Percentiles rank a stretch among this genome's conserved stretches.
phyloP scores from a whole-genome alignment of 1,140 invertebrate genomes.

The Hydropsyche tenuis region DNA sequence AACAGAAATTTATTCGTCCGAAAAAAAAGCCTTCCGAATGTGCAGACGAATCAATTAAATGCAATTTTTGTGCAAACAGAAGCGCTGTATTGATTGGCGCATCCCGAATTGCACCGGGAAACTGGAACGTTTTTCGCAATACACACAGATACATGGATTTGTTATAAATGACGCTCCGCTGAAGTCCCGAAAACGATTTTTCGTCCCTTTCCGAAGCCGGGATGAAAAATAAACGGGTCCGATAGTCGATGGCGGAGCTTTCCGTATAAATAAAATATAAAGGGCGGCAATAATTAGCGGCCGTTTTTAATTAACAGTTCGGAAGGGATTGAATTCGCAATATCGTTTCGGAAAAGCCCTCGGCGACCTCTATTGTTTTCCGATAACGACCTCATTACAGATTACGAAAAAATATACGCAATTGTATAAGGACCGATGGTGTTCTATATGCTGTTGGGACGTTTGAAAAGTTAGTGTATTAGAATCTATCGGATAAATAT shows the following conservation, averaged over 20 bases:
- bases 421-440: neutral
- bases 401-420: conserved; percentile 22
- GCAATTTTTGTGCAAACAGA: conserved; percentile 13
- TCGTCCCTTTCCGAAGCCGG: too few relatives aligned
- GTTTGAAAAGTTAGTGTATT: too few relatives aligned
- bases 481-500: too few relatives aligned
- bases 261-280: too few relatives aligned
- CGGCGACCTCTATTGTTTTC: conserved; percentile 25
- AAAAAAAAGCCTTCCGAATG: too few relatives aligned
- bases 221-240: too few relatives aligned
- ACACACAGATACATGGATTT: neutral
- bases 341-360: conserved; percentile 4
- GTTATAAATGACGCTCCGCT: too few relatives aligned
- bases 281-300: conserved; percentile 18
- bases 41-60: conserved; percentile 13
- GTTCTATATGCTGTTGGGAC: too few relatives aligned
- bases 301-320: conserved; percentile 27
- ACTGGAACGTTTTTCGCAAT: conserved; percentile 2
- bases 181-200: too few relatives aligned
- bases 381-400: conserved; percentile 28
- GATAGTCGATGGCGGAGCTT: too few relatives aligned
- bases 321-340: conserved; percentile 9
- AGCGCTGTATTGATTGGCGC: conserved; percentile 18
- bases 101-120: conserved; percentile 12
- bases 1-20: too few relatives aligned